Percentiles rank a stretch among this genome's conserved stretches.
These are phyloP conservation scores for Propithecus deckenii DNA, from an alignment of 2,797 vertebrate species.

Conservation along the genomic window DNA sequence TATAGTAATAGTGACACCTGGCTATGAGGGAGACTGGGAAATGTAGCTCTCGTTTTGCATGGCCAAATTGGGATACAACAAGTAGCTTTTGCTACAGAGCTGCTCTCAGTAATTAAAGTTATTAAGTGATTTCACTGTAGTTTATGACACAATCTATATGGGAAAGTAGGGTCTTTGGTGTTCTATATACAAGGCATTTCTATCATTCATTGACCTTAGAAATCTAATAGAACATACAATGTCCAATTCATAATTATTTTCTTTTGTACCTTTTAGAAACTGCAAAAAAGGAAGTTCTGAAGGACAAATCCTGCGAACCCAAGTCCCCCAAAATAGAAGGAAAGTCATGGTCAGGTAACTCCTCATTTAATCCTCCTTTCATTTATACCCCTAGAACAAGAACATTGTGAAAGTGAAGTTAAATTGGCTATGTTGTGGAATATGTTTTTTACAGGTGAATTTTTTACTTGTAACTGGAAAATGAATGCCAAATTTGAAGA, in stretches of 20 bases:
- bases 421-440: neutral
- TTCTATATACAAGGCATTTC: constrained; percentile 21
- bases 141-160: neutral
- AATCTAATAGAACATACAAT: neutral
- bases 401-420: constrained; percentile 12
- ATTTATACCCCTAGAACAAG: constrained; percentile 8
- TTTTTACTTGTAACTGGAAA: constrained; percentile 74
- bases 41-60: neutral
- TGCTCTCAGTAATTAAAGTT: constrained; percentile 31
- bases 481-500: constrained; percentile 64
- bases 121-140: neutral
- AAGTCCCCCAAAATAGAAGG: constrained; percentile 72
- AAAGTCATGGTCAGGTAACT: constrained; percentile 82
- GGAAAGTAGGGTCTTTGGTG: neutral
- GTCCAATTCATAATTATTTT: constrained; percentile 44
- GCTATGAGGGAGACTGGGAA: neutral
- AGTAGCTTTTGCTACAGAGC: constrained; percentile 26
- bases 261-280: constrained; percentile 69
- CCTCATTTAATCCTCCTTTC: neutral
- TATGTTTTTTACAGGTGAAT: constrained; percentile 76
- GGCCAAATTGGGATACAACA: neutral
- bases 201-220: constrained; percentile 13
- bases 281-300: constrained; percentile 22
- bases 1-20: neutral
- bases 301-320: constrained; percentile 59